Evolutionary conservation across 2,113 vertebrate genomes (phyloP).

Genomic region (Percina caprodes): DNA sequence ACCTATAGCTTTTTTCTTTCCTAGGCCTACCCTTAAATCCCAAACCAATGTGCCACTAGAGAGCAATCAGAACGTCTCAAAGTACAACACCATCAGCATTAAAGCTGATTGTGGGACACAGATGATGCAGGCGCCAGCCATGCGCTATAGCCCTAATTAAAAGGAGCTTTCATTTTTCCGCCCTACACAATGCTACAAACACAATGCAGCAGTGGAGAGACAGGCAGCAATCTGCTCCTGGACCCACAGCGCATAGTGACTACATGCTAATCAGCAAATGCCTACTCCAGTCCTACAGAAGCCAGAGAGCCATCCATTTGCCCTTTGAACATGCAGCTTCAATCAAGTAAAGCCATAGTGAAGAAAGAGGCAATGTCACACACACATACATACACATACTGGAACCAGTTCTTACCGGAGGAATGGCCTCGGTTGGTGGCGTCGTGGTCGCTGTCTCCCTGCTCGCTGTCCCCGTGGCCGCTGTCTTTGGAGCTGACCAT

Average conservation of each 20-base stretch:
- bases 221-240: background rate
- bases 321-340: background rate
- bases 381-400: too few species aligned
- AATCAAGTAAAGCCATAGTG: background rate
- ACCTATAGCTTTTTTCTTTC: too few species aligned
- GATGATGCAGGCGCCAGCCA: too few species aligned
- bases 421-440: constrained; percentile 97
- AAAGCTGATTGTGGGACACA: too few species aligned
- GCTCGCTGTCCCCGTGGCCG: constrained; percentile 98
- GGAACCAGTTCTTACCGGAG: constrained; percentile 87
- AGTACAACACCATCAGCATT: too few species aligned
- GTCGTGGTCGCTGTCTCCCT: constrained; percentile 98
- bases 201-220: constrained; percentile 25
- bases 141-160: too few species aligned
- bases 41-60: too few species aligned
- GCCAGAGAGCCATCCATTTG: constrained; percentile 2
- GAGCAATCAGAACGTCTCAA: too few species aligned
- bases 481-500: constrained; percentile 99
- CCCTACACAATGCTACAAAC: background rate
- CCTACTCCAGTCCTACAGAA: background rate
- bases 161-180: too few species aligned
- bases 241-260: constrained; percentile 8
- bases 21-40: too few species aligned
- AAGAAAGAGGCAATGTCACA: background rate
- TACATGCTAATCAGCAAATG: constrained; percentile 36